Conservation (phyloP, 2,888 invertebrate genomes). For the Acleris emargana region DNA sequence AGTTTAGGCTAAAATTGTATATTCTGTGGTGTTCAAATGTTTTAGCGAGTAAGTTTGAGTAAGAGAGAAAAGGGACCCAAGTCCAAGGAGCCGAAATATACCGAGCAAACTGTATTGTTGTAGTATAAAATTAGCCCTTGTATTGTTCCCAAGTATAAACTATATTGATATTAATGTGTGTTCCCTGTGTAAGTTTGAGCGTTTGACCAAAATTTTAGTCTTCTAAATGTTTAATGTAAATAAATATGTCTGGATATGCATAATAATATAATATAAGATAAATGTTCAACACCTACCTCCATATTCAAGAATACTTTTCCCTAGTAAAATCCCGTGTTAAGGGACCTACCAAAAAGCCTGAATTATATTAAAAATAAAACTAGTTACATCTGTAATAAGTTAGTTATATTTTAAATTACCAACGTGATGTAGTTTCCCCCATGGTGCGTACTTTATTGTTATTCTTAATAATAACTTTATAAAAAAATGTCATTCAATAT, state of each 20-base stretch:
- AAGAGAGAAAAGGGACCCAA: no score
- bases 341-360: conserved; percentile 79
- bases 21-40: conserved; percentile 21
- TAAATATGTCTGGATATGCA: conserved; percentile 47
- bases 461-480: conserved; percentile 42
- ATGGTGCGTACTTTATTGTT: conserved; percentile 69
- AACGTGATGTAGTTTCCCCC: conserved; percentile 48
- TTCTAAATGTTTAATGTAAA: conserved; percentile 36
- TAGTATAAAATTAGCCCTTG: no score
- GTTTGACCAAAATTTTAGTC: conserved; percentile 40
- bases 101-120: no score
- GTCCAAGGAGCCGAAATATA: no score
- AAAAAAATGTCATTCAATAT: conserved; percentile 36
- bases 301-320: conserved; percentile 58
- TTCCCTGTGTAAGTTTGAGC: conserved; percentile 25
- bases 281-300: conserved; percentile 72
- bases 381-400: conserved; percentile 50
- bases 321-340: conserved; percentile 47
- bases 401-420: conserved; percentile 48
- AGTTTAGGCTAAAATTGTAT: neutral
- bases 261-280: conserved; percentile 56
- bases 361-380: conserved; percentile 55
- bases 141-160: conserved; percentile 3
- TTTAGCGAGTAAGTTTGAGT: no score
- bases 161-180: conserved; percentile 25